Evolutionary conservation across 2,888 invertebrate species (phyloP).

Genomic region (Andrena chrysosceles): DNA sequence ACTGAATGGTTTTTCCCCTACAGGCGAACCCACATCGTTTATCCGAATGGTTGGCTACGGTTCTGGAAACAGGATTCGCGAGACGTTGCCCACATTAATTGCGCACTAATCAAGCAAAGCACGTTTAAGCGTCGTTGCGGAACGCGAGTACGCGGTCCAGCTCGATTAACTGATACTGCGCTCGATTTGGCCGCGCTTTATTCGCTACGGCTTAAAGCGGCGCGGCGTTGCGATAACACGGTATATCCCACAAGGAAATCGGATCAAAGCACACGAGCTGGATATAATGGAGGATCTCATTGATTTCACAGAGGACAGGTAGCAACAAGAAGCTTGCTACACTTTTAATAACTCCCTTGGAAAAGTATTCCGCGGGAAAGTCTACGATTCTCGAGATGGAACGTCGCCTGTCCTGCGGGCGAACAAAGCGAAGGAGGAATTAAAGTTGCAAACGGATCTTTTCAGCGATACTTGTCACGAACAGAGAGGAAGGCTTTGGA

Average conservation of each 20-base stretch:
- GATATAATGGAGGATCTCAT: neutral
- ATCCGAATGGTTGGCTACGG: neutral
- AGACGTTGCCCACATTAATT: conserved; percentile 5
- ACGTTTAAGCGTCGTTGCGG: conserved; percentile 12
- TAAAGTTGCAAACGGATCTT: conserved; percentile 22
- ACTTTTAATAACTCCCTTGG: conserved; percentile 36
- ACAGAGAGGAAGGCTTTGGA: too few species aligned
- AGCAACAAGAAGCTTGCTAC: conserved; percentile 14
- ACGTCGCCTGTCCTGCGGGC: neutral
- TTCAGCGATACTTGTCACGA: neutral
- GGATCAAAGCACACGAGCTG: conserved; percentile 28
- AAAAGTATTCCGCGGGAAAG: conserved; percentile 6
- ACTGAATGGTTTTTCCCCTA: neutral
- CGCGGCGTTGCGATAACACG: conserved; percentile 14
- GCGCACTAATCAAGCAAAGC: conserved; percentile 8
- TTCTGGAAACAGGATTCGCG: neutral
- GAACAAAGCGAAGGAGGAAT: conserved; percentile 18
- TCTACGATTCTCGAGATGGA: neutral
- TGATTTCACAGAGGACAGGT: conserved; percentile 6
- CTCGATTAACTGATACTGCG: conserved; percentile 29
- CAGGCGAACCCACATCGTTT: neutral
- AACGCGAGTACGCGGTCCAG: conserved; percentile 4
- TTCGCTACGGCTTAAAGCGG: conserved; percentile 6
- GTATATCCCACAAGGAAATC: neutral
- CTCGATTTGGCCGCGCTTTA: conserved; percentile 38